Evolutionary conservation across 2,888 invertebrate species (phyloP).

Genomic region (Operophtera brumata): DNA sequence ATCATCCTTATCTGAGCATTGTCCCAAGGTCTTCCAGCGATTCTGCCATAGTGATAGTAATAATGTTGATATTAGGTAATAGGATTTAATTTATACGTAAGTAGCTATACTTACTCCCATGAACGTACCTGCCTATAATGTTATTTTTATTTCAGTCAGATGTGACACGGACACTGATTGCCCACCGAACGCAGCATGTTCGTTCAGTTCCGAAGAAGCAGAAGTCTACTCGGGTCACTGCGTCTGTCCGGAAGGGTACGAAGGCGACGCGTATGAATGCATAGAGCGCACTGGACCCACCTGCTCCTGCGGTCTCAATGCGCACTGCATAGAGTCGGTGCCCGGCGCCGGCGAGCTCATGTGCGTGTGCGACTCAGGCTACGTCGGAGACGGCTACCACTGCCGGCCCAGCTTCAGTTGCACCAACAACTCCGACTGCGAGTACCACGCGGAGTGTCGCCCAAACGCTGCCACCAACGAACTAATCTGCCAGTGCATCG

Average conservation of each 20-base stretch:
- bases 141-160: slow-evolving; percentile 74
- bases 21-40: too few relatives aligned
- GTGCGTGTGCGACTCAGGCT: slow-evolving; percentile 91
- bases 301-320: slow-evolving; percentile 86
- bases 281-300: slow-evolving; percentile 65
- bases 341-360: slow-evolving; percentile 82
- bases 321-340: slow-evolving; percentile 87
- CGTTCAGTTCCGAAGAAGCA: slow-evolving; percentile 67
- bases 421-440: slow-evolving; percentile 83
- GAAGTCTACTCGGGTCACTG: slow-evolving; percentile 79
- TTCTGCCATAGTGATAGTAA: too few relatives aligned
- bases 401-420: slow-evolving; percentile 87
- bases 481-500: slow-evolving; percentile 89
- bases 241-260: slow-evolving; percentile 90
- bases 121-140: too few relatives aligned
- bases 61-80: too few relatives aligned
- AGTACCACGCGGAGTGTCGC: slow-evolving; percentile 86
- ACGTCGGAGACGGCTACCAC: slow-evolving; percentile 89
- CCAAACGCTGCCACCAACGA: slow-evolving; percentile 78
- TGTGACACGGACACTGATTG: slow-evolving; percentile 90
- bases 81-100: too few relatives aligned
- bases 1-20: neutral
- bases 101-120: too few relatives aligned
- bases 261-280: slow-evolving; percentile 91
- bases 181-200: slow-evolving; percentile 90